Evolutionary conservation across 2,888 invertebrate species (phyloP), one percentile per base, ranked within the genome.

Genomic region (Drosophila dives): DNA sequence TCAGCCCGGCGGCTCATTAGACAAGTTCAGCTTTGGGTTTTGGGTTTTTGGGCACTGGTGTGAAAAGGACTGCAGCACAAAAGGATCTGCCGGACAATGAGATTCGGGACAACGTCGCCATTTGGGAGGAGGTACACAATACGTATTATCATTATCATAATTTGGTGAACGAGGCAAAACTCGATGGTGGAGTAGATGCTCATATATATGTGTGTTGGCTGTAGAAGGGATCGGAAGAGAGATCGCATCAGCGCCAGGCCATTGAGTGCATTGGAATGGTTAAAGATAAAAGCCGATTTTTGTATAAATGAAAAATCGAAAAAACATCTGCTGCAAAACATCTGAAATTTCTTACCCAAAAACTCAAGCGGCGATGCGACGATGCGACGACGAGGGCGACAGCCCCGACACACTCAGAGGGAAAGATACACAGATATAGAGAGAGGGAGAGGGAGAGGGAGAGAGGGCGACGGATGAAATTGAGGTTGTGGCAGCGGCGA

Each of bases 241-340:
- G 79, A 83, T 81, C 80, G 70, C 80, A 80, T 81, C 83, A 71
- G 69, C 70, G 73, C 64, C 77, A 72, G 72, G 72, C 68, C 73
- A 55, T 68, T 70, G 75, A 75, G 71, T 68, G 66, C 71, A 76
- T 56, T 56, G 56, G 60, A 81, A 72, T 75, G 73, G 64, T 64
- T 61, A 64, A 75, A 80, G 77, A 81, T 77, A 80, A 83, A 83
- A 80, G 80, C 77, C 77, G 82, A 81, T 75, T 79, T 78, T 73
- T 65, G 68, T 48, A 59, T 62, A 77, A 76, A 64, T 38, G 63
- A 62, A 67, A 62, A 62, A 72, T 64, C 60, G 51, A 70, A 64
- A 77, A 83, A 84, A 84, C 83, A 84, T 84, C 83, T 84, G 83
- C 83, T 81, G 72, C 81, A 64, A 80, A 78, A 78, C 82, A 81